Evolutionary conservation across 2,113 vertebrate genomes (phyloP).

Genomic region (Sinocyclocheilus grahami): DNA sequence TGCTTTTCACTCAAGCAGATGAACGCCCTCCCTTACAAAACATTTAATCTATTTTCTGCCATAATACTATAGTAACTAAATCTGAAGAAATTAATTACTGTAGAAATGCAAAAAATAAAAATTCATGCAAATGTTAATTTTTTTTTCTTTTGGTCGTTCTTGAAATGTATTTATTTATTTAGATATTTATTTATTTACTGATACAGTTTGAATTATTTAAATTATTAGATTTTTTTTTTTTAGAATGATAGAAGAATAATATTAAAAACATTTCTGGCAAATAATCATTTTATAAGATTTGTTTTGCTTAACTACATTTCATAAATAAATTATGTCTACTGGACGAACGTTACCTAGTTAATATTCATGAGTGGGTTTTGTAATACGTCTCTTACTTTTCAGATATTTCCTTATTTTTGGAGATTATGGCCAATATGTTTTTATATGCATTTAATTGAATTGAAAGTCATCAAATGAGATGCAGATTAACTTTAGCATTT

Average conservation of each 20-base stretch:
- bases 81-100: too few relatives aligned
- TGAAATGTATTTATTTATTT: neutral
- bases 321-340: too few relatives aligned
- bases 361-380: neutral
- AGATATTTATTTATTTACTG: neutral
- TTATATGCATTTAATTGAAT: too few relatives aligned
- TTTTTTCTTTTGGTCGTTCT: neutral
- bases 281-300: too few relatives aligned
- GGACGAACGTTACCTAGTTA: neutral
- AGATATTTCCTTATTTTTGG: neutral
- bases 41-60: neutral
- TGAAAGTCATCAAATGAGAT: neutral
- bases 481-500: neutral
- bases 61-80: neutral
- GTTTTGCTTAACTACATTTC: too few relatives aligned
- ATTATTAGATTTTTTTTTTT: neutral
- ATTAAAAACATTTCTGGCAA: too few relatives aligned
- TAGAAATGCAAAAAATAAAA: too few relatives aligned
- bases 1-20: slow-evolving; percentile 33
- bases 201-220: neutral
- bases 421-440: neutral
- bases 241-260: too few relatives aligned
- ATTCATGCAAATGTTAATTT: too few relatives aligned
- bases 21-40: neutral
- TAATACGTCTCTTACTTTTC: neutral